Percentiles rank a stretch among this genome's conserved stretches.
phyloP scores from a whole-genome alignment of 2,797 vertebrate genomes.

The Lithobates pipiens region DNA sequence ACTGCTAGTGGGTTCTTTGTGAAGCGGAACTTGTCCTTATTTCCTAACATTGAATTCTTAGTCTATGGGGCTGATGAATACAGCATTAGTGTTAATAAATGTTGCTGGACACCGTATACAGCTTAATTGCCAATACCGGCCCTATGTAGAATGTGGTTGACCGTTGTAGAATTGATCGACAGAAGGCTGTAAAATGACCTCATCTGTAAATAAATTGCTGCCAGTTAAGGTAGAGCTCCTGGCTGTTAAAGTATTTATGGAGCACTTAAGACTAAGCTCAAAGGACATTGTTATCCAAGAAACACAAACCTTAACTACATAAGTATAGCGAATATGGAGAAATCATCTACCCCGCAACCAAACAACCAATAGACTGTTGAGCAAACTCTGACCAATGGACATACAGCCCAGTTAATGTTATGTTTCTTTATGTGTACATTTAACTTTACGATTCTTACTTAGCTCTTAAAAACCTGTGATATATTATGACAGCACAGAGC shows the following conservation, averaged over 20 bases:
- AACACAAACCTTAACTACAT: background rate
- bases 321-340: conserved; percentile 3
- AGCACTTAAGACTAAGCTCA: conserved; percentile 34
- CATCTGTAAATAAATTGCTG: conserved; percentile 34
- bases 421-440: conserved; percentile 22
- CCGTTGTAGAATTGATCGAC: conserved; percentile 35
- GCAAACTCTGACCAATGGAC: conserved; percentile 28
- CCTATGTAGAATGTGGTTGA: background rate
- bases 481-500: conserved; percentile 5
- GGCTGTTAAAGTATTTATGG: conserved; percentile 22
- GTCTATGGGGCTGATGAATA: too few relatives aligned
- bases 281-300: background rate
- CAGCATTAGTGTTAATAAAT: background rate
- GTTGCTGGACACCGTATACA: background rate
- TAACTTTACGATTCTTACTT: conserved; percentile 55
- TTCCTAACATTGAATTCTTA: background rate
- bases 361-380: conserved; percentile 17
- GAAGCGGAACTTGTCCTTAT: too few relatives aligned
- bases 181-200: conserved; percentile 32
- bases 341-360: conserved; percentile 22
- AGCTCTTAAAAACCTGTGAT: conserved; percentile 50
- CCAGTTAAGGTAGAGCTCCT: conserved; percentile 18
- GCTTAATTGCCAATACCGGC: background rate
- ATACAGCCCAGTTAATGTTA: background rate
- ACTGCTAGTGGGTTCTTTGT: too few relatives aligned